These are phyloP conservation scores for Dipus sagitta DNA, from an alignment of 2,797 vertebrate genomes.

Conservation along the genomic window DNA sequence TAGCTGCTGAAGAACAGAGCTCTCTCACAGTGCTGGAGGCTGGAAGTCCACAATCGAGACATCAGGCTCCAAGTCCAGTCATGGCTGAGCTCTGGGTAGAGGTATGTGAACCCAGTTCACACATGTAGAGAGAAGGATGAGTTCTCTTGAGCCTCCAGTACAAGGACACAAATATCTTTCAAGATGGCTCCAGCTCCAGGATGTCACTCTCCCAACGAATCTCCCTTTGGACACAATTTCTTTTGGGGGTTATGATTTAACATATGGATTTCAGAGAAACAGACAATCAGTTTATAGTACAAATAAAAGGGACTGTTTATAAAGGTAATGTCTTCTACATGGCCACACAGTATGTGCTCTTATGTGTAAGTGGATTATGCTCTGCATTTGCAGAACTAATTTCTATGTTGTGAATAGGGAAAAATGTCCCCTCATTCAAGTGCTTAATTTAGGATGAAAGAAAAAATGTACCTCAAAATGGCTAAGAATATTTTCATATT, in stretches of 20 bases:
- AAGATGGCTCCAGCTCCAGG: not conserved
- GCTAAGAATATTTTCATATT: conserved; percentile 16
- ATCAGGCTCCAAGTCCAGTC: too few relatives aligned
- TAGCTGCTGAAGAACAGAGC: not conserved
- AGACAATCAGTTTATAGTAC: not conserved
- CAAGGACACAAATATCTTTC: not conserved
- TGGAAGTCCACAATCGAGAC: not conserved
- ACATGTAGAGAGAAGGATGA: too few relatives aligned
- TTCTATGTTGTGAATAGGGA: not conserved
- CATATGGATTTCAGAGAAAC: not conserved
- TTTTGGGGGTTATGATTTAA: not conserved
- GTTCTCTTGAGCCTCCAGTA: not conserved
- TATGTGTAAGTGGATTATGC: not conserved
- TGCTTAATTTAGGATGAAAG: conserved; percentile 53
- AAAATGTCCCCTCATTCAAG: conserved; percentile 36
- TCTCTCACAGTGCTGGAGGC: not conserved
- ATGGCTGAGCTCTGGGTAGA: not conserved
- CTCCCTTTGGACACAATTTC: not conserved
- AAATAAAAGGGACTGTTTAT: not conserved
- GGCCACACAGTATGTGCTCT: not conserved
- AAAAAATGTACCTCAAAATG: not conserved
- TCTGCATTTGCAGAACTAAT: not conserved
- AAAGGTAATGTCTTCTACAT: not conserved
- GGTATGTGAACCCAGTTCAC: too few relatives aligned
- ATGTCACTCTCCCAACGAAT: not conserved